Conservation (phyloP, 1,140 invertebrate genomes). For the Cotesia chilonis region DNA sequence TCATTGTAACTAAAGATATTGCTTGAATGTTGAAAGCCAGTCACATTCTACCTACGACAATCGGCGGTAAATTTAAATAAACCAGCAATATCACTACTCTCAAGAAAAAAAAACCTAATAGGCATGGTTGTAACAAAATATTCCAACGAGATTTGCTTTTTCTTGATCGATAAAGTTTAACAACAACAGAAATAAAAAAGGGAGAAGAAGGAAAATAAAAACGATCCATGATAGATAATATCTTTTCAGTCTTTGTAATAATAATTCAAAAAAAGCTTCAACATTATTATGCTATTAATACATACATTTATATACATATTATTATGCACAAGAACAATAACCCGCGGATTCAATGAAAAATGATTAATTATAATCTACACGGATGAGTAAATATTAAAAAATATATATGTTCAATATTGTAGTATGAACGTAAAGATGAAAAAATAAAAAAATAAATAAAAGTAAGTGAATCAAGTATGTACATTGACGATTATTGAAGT, state of each 20-base stretch:
- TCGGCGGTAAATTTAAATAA: constrained; percentile 53
- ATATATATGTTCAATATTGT: background rate
- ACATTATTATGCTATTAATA: too few relatives aligned
- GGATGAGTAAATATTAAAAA: constrained; percentile 30
- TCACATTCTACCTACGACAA: constrained; percentile 46
- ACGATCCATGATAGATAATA: too few relatives aligned
- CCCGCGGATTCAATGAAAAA: background rate
- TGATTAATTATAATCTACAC: constrained; percentile 8
- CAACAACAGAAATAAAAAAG: too few relatives aligned
- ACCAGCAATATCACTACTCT: constrained; percentile 6
- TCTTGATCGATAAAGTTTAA: background rate
- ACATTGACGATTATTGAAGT: constrained; percentile 1
- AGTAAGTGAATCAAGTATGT: constrained; percentile 1
- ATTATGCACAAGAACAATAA: background rate
- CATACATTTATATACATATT: background rate
- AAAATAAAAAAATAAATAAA: background rate
- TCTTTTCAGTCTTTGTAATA: too few relatives aligned
- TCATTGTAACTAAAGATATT: constrained; percentile 47
- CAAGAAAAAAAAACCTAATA: constrained; percentile 17
- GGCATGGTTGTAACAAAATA: constrained; percentile 18
- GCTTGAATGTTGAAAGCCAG: constrained; percentile 46
- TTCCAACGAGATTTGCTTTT: constrained; percentile 21
- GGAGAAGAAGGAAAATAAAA: too few relatives aligned
- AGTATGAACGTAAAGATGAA: background rate
- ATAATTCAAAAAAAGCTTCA: too few relatives aligned